Conservation (phyloP, 64 coral and sea anemone genomes). For the Pachyseris speciosa region DNA sequence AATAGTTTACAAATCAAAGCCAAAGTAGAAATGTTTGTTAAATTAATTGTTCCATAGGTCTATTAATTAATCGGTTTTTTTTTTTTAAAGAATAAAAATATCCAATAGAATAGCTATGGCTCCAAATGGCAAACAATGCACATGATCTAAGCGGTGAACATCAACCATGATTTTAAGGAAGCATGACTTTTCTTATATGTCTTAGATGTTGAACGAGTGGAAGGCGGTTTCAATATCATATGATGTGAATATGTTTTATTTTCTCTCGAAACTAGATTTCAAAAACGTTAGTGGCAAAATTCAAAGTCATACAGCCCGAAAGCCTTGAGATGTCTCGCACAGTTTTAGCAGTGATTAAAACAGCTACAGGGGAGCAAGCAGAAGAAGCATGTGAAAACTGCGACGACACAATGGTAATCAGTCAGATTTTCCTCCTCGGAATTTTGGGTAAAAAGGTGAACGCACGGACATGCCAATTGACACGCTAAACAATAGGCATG, state of each 20-base stretch:
- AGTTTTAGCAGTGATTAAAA: background rate
- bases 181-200: background rate
- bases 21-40: too few species aligned
- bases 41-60: background rate
- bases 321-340: background rate
- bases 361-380: background rate
- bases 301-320: background rate
- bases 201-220: background rate
- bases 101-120: too few species aligned
- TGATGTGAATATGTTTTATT: background rate
- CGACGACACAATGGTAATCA: background rate
- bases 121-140: too few species aligned
- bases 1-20: too few species aligned
- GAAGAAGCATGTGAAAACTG: background rate
- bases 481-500: too few species aligned
- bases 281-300: background rate
- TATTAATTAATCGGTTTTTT: background rate
- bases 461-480: too few species aligned
- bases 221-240: background rate
- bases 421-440: too few species aligned
- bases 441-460: too few species aligned
- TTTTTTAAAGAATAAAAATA: background rate
- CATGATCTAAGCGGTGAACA: too few species aligned
- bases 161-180: too few species aligned
- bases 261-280: background rate